phyloP scores from a whole-genome alignment of 1,140 invertebrate genomes.

The Ditylenchus dipsaci region DNA sequence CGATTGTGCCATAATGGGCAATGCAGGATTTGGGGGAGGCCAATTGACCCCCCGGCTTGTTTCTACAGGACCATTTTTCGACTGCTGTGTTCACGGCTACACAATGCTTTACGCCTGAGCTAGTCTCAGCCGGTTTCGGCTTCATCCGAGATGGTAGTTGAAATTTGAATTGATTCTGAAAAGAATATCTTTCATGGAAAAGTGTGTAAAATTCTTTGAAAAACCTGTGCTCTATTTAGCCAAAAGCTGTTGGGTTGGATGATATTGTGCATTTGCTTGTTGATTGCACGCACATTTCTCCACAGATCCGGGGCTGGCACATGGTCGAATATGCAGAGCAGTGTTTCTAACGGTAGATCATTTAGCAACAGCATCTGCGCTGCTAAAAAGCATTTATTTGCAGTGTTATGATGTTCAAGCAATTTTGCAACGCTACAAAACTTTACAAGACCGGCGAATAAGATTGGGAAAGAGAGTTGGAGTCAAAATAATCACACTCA shows the following conservation, averaged over 20 bases:
- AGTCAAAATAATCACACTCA: too few species aligned
- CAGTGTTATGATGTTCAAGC: too few species aligned
- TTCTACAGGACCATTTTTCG: neutral
- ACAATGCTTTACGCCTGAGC: constrained; percentile 9
- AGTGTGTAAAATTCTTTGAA: too few species aligned
- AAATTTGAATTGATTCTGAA: too few species aligned
- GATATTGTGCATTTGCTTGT: neutral
- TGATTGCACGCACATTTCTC: constrained; percentile 12
- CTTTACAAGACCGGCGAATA: too few species aligned
- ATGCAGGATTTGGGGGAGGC: neutral
- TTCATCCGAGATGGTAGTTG: too few species aligned
- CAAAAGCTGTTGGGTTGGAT: neutral
- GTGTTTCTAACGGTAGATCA: constrained; percentile 17
- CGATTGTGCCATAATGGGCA: constrained; percentile 34
- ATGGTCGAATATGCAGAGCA: constrained; percentile 19
- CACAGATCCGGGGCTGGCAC: constrained; percentile 19
- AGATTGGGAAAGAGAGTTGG: too few species aligned
- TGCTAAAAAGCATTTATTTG: neutral
- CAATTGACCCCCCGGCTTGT: neutral
- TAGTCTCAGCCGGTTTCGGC: too few species aligned
- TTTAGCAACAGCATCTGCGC: constrained; percentile 4
- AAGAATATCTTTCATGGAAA: too few species aligned
- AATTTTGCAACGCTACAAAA: too few species aligned
- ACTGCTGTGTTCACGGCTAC: constrained; percentile 9
- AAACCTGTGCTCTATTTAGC: neutral